These are phyloP conservation scores for Campylomormyrus tamandua DNA, from an alignment of 2,113 vertebrate species.

Conservation along the genomic window DNA sequence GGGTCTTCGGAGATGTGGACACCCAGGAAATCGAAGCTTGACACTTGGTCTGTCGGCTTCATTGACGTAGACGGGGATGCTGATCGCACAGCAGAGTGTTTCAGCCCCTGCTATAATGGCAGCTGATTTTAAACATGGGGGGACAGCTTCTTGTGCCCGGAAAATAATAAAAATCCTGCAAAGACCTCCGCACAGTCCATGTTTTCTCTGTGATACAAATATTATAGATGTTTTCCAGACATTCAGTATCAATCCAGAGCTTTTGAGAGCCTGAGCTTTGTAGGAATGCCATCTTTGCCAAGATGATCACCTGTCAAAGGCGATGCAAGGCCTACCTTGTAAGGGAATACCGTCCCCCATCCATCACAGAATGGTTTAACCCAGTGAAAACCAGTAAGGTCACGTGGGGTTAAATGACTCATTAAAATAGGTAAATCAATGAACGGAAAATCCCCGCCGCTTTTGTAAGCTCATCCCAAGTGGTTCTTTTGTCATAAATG, in stretches of 20 bases:
- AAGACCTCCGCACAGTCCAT: background rate
- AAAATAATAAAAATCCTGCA: background rate
- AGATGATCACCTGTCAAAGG: background rate
- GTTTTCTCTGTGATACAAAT: background rate
- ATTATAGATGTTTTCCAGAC: background rate
- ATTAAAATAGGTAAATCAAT: background rate
- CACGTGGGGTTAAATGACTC: background rate
- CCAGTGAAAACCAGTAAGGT: background rate
- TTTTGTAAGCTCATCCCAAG: background rate
- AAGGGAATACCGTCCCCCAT: background rate
- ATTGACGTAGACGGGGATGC: background rate
- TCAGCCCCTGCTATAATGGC: background rate
- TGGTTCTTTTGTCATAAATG: background rate
- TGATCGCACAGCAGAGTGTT: too few relatives aligned
- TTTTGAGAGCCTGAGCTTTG: background rate
- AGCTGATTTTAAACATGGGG: background rate
- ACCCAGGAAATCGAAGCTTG: background rate
- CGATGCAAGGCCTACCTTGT: background rate
- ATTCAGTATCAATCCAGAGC: background rate
- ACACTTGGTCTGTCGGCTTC: background rate
- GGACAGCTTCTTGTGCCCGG: background rate
- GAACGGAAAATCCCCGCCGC: background rate
- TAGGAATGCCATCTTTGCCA: background rate
- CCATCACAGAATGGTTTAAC: background rate
- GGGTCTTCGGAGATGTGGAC: background rate